Conservation (phyloP, 2,113 vertebrate species). For the Formicarius rufipectus region DNA sequence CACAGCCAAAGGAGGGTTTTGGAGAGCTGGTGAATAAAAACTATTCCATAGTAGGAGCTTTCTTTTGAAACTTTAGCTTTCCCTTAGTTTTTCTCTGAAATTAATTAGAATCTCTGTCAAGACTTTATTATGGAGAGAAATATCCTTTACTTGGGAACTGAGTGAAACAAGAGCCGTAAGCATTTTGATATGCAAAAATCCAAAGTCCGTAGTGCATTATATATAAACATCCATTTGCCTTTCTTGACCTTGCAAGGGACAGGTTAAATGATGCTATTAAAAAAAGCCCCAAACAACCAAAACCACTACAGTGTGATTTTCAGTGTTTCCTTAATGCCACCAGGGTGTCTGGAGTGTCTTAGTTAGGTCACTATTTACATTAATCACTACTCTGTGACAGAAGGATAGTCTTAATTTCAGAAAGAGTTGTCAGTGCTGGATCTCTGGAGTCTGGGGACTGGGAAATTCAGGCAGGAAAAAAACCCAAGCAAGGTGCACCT, state of each 20-base stretch:
- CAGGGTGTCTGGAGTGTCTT: background rate
- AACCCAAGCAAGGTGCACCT: background rate
- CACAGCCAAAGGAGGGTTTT: background rate
- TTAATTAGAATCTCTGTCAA: background rate
- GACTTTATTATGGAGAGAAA: background rate
- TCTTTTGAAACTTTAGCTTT: background rate
- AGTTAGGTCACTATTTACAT: background rate
- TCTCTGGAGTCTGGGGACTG: background rate
- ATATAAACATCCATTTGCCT: background rate
- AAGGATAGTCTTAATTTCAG: background rate
- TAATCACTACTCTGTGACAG: background rate
- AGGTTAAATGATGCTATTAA: background rate
- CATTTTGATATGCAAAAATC: background rate
- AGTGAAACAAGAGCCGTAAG: background rate
- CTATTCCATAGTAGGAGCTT: background rate
- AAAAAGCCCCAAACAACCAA: background rate
- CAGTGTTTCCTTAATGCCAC: background rate
- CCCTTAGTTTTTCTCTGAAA: background rate
- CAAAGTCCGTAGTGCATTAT: background rate
- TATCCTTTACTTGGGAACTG: background rate
- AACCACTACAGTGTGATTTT: fast-evolving
- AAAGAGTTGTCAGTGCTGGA: background rate
- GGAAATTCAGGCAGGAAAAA: background rate
- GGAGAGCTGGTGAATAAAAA: background rate
- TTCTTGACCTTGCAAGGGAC: background rate